Evolutionary conservation across 2,797 vertebrate genomes (phyloP), one percentile per base, ranked within the genome.

Genomic region (Leptoclinus maculatus): DNA sequence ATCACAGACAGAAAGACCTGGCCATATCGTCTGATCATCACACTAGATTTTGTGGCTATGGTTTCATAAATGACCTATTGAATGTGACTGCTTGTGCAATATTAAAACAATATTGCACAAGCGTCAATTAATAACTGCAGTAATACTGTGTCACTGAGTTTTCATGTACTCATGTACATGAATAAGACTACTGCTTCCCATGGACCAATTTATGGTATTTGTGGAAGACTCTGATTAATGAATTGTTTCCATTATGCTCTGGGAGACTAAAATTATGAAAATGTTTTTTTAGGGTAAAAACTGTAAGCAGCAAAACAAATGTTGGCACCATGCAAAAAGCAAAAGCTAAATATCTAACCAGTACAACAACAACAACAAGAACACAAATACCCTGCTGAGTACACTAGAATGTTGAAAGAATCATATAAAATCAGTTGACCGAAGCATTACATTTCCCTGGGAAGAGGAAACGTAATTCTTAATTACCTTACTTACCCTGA

Each of bases 1-100:
- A 83, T 73, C 49, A 68, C 57, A 63, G 7, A 75, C 21, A 65
- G 62, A 74, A 51, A 67, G n/a, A 59, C 36, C 51, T 57, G 59
- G 10, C 19, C 62, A 66, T 53, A 66, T 78, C 81, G 25, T 47
- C 65, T 75, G 43, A 83, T 73, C 76, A 66, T 64, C 19, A 51
- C 32, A 66, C 47, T 19, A 25, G 9, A 62, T 57, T 29, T 51
- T 66, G 16, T 57, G 32, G 23, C 47, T 51, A 8, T 13, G 0
- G 13, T 53, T 74, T 74, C 39, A 62, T 57, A 38, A 54, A 78
- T 76, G 32, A 74, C 19, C 17, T 19, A 17, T 3, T 76, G 68
- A 70, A 82, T 62, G 32, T 32, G 53, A 60, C 57, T 23, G 54
- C 21, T 23, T 51, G 19, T n/a, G 19, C 21, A n/a, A 34, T 34